Evolutionary conservation across 2,797 vertebrate genomes (phyloP).

Genomic region (Thamnophis elegans): DNA sequence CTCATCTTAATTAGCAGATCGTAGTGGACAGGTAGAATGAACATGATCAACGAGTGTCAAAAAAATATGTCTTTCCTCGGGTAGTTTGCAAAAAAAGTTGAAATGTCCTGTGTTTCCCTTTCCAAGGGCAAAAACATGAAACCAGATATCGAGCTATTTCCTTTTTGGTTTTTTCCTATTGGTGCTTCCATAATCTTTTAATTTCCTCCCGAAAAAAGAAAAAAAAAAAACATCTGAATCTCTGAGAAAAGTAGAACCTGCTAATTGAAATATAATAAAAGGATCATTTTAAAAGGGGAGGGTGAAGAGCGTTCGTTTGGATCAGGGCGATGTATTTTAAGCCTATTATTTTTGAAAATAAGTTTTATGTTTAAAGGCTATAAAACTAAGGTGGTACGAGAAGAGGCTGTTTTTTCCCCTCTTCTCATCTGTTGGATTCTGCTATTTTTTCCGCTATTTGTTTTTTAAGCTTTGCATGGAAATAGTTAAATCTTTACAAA

Average conservation of each 20-base stretch:
- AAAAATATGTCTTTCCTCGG: slow-evolving; percentile 34
- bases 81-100: slow-evolving; percentile 43
- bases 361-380: slow-evolving; percentile 67
- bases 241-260: slow-evolving; percentile 62
- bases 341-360: slow-evolving; percentile 71
- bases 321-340: slow-evolving; percentile 60
- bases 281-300: slow-evolving; percentile 65
- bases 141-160: slow-evolving; percentile 45
- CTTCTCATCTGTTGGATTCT: slow-evolving; percentile 56
- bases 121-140: slow-evolving; percentile 28
- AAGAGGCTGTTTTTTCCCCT: slow-evolving; percentile 30
- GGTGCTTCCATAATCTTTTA: slow-evolving; percentile 49
- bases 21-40: slow-evolving; percentile 50
- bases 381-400: slow-evolving; percentile 68
- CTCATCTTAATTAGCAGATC: slow-evolving; percentile 58
- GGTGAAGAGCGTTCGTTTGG: slow-evolving; percentile 59
- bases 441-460: slow-evolving; percentile 37
- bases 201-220: slow-evolving; percentile 58
- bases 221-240: slow-evolving; percentile 44
- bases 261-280: slow-evolving; percentile 71
- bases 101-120: slow-evolving; percentile 57
- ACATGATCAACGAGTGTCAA: slow-evolving; percentile 44
- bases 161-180: slow-evolving; percentile 41
- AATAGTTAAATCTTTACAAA: slow-evolving; percentile 72
- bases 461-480: slow-evolving; percentile 65